Evolutionary conservation across 2,113 vertebrate species (phyloP), one percentile per base, ranked within the genome.

Genomic region (Lathamus discolor): DNA sequence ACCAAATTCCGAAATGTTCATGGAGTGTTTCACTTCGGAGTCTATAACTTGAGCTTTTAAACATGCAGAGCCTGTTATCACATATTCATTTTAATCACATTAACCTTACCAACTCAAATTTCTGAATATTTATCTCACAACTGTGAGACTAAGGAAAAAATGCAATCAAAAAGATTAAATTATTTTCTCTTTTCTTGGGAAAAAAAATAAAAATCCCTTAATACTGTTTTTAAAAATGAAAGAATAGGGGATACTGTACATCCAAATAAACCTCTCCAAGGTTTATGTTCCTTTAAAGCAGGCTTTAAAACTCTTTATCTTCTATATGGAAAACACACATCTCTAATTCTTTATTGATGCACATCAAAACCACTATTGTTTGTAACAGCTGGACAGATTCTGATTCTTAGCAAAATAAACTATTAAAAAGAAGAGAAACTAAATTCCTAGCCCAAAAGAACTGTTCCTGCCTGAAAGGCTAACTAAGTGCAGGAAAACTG

Each of bases 11-110:
- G 31, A 73, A 86, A 91, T 29, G 83, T 52, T 96, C 90, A 92
- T 48, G 51, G 51, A 90, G 80, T 76, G 86, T 93, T 90, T 86
- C 90, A 79, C 86, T 94, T 87, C 18, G n/a, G 88, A 79, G 91
- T 67, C 91, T 92, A 73, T 93, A 97, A 93, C 96, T 97, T 63
- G 95, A 92, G 68, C 86, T 80, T 85, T 84, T 90, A 96, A 75
- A 91, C 67, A 78, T 43, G 77, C 95, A 96, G 95, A 88, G 74
- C 74, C 75, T 0, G 59, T 95, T 94, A 96, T 94, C 93, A 83
- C 83, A 83, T 68, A 96, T 29, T 87, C 90, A 84, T 91, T 97
- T 95, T 87, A 93, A 89, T 82, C 92, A 95, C 76, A 83, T 93
- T 83, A 91, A 89, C 94, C 82, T 95, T 94, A 94, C 57, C 83